phyloP scores from a whole-genome alignment of 2,888 invertebrate species.

The Mongoloraphidia duomilia region DNA sequence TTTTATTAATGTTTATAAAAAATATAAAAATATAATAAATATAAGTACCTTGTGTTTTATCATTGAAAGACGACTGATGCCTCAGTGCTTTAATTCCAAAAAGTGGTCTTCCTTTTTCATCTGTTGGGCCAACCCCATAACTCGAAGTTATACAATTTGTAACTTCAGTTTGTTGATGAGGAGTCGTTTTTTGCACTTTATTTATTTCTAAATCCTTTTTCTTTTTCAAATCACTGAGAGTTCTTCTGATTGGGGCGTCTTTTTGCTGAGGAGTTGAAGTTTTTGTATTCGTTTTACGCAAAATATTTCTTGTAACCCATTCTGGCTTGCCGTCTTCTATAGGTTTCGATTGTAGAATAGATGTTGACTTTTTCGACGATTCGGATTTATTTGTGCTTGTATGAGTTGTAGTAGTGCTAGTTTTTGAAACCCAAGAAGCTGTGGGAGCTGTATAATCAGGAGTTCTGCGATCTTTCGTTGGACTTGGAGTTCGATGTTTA shows the following conservation, averaged over 20 bases:
- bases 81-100: constrained; percentile 65
- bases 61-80: constrained; percentile 40
- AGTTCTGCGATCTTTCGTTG: constrained; percentile 11
- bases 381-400: constrained; percentile 10
- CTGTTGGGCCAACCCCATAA: constrained; percentile 71
- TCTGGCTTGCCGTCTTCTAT: constrained; percentile 40
- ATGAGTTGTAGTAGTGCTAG: constrained; percentile 16
- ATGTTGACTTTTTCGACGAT: constrained; percentile 22
- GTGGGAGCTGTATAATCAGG: constrained; percentile 12
- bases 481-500: constrained; percentile 21
- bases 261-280: constrained; percentile 16
- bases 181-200: constrained; percentile 27
- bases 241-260: constrained; percentile 28
- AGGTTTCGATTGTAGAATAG: constrained; percentile 25
- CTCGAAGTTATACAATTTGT: constrained; percentile 61
- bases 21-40: constrained; percentile 1
- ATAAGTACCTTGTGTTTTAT: constrained; percentile 49
- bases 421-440: constrained; percentile 28
- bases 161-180: constrained; percentile 26
- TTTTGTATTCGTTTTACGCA: constrained; percentile 37
- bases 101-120: constrained; percentile 62
- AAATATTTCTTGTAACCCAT: constrained; percentile 44
- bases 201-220: constrained; percentile 25
- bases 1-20: neutral
- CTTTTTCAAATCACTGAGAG: constrained; percentile 14